These are phyloP conservation scores for Campoletis sonorensis DNA, from an alignment of 1,140 invertebrate genomes.

Conservation along the genomic window DNA sequence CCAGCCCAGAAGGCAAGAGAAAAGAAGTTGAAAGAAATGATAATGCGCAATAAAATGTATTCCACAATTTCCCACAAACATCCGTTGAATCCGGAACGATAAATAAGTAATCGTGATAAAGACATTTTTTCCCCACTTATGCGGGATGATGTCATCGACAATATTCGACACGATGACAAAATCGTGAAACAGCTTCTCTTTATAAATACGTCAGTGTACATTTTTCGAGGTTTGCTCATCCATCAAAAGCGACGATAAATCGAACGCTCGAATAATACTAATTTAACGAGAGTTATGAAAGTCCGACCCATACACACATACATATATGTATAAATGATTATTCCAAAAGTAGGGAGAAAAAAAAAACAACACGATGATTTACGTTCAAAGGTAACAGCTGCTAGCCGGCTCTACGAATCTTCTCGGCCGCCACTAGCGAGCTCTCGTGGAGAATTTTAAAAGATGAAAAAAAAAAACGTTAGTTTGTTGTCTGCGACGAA, in stretches of 20 bases:
- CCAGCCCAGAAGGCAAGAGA: too few relatives aligned
- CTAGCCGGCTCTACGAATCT: background rate
- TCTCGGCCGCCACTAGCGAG: background rate
- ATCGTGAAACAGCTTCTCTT: background rate
- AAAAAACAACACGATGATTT: background rate
- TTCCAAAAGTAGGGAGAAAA: background rate
- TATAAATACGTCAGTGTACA: background rate
- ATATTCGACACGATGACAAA: constrained; percentile 29
- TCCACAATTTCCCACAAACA: too few relatives aligned
- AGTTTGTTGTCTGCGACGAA: background rate
- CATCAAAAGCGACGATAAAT: background rate
- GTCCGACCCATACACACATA: background rate
- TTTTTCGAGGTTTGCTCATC: constrained; percentile 4
- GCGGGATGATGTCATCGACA: background rate
- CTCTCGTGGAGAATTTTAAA: background rate
- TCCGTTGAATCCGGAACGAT: too few relatives aligned
- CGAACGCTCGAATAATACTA: background rate
- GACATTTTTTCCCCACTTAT: constrained; percentile 15
- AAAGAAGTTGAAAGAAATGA: too few relatives aligned
- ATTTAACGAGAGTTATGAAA: constrained; percentile 1
- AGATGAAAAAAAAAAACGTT: background rate
- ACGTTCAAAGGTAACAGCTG: constrained; percentile 5
- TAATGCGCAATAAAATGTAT: too few relatives aligned
- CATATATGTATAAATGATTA: background rate
- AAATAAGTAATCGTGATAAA: too few relatives aligned